Conservation (phyloP, 1,140 invertebrate genomes). For the Heliconius congener region DNA sequence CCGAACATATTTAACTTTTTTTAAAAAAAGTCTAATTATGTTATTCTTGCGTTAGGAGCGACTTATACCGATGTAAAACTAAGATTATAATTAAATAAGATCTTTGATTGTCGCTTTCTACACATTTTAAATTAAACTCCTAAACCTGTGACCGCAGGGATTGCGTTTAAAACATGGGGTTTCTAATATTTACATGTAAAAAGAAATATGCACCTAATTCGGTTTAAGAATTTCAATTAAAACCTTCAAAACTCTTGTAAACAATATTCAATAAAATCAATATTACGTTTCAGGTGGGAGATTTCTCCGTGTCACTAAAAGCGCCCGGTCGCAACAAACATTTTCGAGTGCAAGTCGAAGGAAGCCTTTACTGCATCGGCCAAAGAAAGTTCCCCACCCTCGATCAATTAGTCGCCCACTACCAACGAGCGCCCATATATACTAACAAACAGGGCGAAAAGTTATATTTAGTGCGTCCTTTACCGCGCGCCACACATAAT, state of each 20-base stretch:
- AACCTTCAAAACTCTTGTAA: neutral
- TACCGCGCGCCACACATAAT: slow-evolving; percentile 85
- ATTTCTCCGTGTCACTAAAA: slow-evolving; percentile 99
- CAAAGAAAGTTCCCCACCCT: slow-evolving; percentile 97
- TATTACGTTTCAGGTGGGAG: slow-evolving; percentile 90
- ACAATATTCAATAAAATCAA: neutral
- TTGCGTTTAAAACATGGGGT: no score
- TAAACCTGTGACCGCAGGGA: no score
- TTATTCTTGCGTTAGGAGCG: no score
- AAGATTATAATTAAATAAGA: no score
- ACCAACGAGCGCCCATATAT: slow-evolving; percentile 99
- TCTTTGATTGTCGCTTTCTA: no score
- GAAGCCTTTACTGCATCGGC: slow-evolving; percentile 96
- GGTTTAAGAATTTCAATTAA: no score
- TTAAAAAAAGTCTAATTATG: no score
- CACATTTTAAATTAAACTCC: no score
- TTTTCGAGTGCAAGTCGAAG: slow-evolving; percentile 98
- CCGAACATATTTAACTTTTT: no score
- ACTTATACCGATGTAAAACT: no score
- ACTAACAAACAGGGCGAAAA: slow-evolving; percentile 97
- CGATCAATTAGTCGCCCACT: slow-evolving; percentile 98
- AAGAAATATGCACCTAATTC: no score
- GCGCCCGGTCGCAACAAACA: slow-evolving; percentile 99
- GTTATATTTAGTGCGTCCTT: slow-evolving; percentile 93
- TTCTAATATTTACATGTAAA: no score